Evolutionary conservation across 2,113 vertebrate species (phyloP).

Genomic region (Tympanuchus pallidicinctus): DNA sequence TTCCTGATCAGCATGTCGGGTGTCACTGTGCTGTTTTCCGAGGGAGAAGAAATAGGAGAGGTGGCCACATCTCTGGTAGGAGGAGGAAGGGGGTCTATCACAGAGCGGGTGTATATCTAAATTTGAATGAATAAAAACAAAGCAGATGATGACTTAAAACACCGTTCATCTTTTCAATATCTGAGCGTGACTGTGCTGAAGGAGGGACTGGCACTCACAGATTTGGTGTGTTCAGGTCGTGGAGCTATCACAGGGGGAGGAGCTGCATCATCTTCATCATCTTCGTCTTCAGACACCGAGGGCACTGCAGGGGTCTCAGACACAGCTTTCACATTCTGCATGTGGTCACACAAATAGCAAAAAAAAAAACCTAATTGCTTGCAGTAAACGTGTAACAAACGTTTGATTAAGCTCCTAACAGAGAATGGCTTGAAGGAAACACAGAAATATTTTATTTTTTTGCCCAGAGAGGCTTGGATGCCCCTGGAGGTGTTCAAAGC

Average conservation of each 20-base stretch:
- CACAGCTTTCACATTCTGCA: slow-evolving; percentile 89
- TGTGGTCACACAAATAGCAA: background rate
- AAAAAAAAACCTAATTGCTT: background rate
- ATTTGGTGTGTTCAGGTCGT: slow-evolving; percentile 96
- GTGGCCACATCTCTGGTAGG: slow-evolving; percentile 91
- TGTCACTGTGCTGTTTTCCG: slow-evolving; percentile 74
- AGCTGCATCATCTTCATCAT: slow-evolving; percentile 90
- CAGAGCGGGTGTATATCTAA: slow-evolving; percentile 95
- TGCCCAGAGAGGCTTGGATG: too few relatives aligned
- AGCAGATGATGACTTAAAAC: background rate
- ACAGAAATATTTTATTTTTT: background rate
- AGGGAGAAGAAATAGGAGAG: slow-evolving; percentile 85
- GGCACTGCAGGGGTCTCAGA: slow-evolving; percentile 90
- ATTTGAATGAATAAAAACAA: slow-evolving; percentile 20
- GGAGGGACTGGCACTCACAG: slow-evolving; percentile 80
- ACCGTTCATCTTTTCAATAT: background rate
- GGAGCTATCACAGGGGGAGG: slow-evolving; percentile 93
- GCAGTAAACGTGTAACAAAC: background rate
- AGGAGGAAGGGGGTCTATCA: slow-evolving; percentile 90
- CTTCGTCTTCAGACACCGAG: slow-evolving; percentile 91
- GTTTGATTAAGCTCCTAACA: background rate
- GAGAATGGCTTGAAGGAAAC: background rate
- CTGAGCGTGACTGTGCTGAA: background rate
- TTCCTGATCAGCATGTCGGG: slow-evolving; percentile 82
- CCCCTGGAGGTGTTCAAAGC: too few relatives aligned